These are phyloP conservation scores for Falco novaeseelandiae DNA, from an alignment of 2,797 vertebrate species.

Conservation along the genomic window DNA sequence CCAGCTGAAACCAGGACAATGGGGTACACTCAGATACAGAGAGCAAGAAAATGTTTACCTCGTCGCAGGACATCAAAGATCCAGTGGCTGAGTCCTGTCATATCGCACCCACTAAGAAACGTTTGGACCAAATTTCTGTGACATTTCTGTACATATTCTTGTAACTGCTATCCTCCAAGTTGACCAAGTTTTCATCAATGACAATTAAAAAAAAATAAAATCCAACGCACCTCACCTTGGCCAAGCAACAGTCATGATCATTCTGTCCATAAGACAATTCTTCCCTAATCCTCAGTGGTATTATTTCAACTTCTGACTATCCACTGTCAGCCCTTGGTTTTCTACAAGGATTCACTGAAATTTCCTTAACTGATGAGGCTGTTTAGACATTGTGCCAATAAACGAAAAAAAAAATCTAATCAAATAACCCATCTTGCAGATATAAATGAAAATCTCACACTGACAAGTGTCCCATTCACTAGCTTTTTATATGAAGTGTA, in stretches of 20 bases:
- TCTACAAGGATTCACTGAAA: background rate
- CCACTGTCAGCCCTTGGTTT: background rate
- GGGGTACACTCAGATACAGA: background rate
- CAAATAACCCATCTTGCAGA: background rate
- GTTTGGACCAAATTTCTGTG: background rate
- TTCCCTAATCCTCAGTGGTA: background rate
- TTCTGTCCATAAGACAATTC: background rate
- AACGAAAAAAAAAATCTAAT: background rate
- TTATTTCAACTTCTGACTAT: background rate
- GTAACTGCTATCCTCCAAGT: background rate
- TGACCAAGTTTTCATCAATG: background rate
- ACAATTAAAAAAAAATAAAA: background rate
- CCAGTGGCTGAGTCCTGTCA: background rate
- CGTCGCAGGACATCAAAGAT: background rate
- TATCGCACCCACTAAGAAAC: background rate
- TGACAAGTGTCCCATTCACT: background rate
- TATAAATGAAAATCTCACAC: background rate
- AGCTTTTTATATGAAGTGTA: background rate
- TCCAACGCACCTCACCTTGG: background rate
- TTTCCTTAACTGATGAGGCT: background rate
- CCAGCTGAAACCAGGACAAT: no score
- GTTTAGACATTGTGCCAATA: background rate
- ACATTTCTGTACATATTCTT: background rate
- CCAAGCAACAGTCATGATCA: background rate
- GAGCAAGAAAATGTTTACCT: background rate